Conservation (phyloP, 2,113 vertebrate species). For the Strix aluco region DNA sequence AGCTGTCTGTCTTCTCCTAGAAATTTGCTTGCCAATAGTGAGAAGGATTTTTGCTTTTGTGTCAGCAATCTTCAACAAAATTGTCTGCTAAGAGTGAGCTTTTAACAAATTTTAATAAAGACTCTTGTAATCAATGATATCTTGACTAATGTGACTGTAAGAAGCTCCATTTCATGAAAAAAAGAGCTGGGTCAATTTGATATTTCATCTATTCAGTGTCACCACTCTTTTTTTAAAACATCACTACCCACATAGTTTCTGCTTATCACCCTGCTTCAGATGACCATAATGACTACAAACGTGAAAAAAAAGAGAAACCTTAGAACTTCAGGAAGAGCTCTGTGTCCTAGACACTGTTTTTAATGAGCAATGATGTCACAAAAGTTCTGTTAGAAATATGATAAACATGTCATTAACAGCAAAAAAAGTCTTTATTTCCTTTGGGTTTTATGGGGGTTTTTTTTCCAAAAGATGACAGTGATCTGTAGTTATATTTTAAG, state of each 20-base stretch:
- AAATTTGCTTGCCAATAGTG: neutral
- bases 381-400: neutral
- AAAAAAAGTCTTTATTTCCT: neutral
- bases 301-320: neutral
- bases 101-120: slow-evolving; percentile 1
- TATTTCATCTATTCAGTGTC: neutral
- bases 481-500: neutral
- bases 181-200: neutral
- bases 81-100: neutral
- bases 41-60: neutral
- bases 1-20: neutral
- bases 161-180: neutral
- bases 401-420: neutral
- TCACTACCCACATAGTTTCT: neutral
- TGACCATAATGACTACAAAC: neutral
- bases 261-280: neutral
- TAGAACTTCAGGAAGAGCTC: neutral
- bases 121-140: neutral
- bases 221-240: neutral
- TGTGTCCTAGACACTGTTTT: neutral
- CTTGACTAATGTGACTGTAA: neutral
- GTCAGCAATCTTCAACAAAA: neutral
- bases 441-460: neutral
- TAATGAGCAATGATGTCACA: neutral
- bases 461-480: neutral